Base-by-base conservation (phyloP, 2,888 invertebrate species). In the Cephus sareptanus region DNA sequence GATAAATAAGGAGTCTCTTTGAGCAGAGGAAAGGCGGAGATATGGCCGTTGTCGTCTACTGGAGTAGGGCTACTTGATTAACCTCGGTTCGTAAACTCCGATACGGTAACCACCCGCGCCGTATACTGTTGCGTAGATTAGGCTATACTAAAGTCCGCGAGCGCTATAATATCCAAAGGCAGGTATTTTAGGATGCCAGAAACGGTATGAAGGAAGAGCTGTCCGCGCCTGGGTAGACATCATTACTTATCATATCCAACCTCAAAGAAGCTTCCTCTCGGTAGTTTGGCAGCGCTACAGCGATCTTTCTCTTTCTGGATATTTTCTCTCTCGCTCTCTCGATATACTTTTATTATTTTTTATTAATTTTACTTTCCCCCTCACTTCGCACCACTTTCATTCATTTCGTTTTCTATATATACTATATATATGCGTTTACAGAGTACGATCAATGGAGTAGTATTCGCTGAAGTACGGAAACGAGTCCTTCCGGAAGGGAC, bases 1-100 rank as follows among this genome's bases (percentile, higher is more conserved):
- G 82, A 84, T 83, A 84, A 85, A 84, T 85, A 84, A 85, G 79
- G 81, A 85, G 80, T 79, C 82, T 70, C 33, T 76, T 77, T 34
- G 73, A 40, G 76, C 78, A 73, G 74, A 33, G 79, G 81, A 80
- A 80, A 79, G 82, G 77, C 77, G 75, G 81, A 82, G 80, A 84
- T 84, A 84, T 81, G 79, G 77, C 30, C 71, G 73, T 74, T 69
- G 30, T 73, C 34, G 37, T 74, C 74, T 37, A 70, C 71, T 69
- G 78, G 73, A 76, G 78, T 73, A 76, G 78, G 78, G 78, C 78
- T 78, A 78, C 78, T 78, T 76, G 78, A 78, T 78, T 78, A 78
- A 76, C 76, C 78, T 73, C 69, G 78, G 77, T 77, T 77, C 77
- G 77, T 77, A 77, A 77, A 77, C 75, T 77, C 75, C 75, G 37